Base-by-base conservation (phyloP, 2,888 invertebrate genomes). In the Catotricha subobsoleta region DNA sequence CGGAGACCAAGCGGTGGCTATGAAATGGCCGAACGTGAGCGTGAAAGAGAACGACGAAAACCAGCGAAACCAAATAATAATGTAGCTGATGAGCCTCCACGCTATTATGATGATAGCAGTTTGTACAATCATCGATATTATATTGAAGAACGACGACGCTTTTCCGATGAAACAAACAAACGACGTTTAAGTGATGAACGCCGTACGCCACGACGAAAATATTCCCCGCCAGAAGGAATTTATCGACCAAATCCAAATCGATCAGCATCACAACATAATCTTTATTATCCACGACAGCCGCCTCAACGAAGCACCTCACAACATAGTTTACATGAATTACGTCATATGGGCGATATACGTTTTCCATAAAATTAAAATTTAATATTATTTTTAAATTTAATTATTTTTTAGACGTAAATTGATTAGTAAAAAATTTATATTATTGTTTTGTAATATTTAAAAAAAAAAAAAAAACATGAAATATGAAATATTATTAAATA, bases 181-280 rank as follows among this genome's bases (percentile, higher is more conserved):
- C 21, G 51, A 60, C 37, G 47, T 56, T 44, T 41, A 48, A 40
- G 56, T 67, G 42, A 47, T 49, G 44, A 65, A 63, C 49, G 64
- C 59, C 38, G 41, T 16, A 33, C 30, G 29, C 35, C 42, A 18
- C 62, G 66, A 20, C 62, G 66, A 23, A 66, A 68, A 29, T 58
- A 60, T 44, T 69, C 70, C 19, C 62, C 63, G 8, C 58, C 60
- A 2, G 61, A 60, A 45, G 66, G 64, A 25, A 53, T 62, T 1
- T 65, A 66, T 52, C 53, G 63, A 35, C 56, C 53, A 36, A 56
- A 62, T 43, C 67, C 67, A 46, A 62, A 59, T 56, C 63, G 71
- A 39, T 74, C 76, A 1, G 71, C 72, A 44, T 73, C 73, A 1
- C 76, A 76, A 44, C 75, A 76, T 55, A 75, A 74, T 52, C 61